Base-by-base conservation (phyloP, 2,888 invertebrate genomes). In the Ypsolopha scabrella region DNA sequence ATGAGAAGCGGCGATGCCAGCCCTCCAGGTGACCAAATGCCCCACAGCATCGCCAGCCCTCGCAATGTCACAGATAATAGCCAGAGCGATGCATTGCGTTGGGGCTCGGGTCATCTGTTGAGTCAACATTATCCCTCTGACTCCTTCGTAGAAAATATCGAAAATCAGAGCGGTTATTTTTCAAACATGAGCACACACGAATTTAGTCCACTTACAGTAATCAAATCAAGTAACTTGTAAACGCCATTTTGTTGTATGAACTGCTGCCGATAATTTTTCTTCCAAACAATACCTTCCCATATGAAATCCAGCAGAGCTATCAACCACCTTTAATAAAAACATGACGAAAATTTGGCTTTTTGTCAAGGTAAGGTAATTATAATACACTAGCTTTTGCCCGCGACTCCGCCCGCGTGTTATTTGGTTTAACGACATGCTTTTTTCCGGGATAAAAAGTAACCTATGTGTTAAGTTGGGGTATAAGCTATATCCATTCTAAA, bases 281-380 rank as follows among this genome's bases (percentile, higher is more conserved):
- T 74, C 82, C 82, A 82, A 50, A 85, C 63, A 6, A 83, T 67
- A 0, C 65, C 67, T 63, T 86, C 73, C 85, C 85, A 83, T 35
- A 81, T 69, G 45, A 82, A 75, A 58, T 79, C 78, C 48, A 86
- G 57, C n/a, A 81, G 53, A 0, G 80, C 58, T 55, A 86, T 63
- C 38, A 80, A 48, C 80, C 77, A 82, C 50, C 85, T 85, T 59
- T n/a, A 64, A 24, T 24, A 24, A 24, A 24, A 60, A 36, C n/a
- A 52, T 41, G 11, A 13, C 35, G 45, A 35, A 37, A 8, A 41
- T 41, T 33, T 8, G 9, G 1, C 6, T 39, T 9, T 39, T 2
- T 2, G 11, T 6, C 9, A 39, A 3, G 11, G 9, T n/a, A n/a
- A n/a, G n/a, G n/a, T n/a, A n/a, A n/a, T n/a, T n/a, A n/a, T n/a